These are phyloP conservation scores for Rhynchomys soricoides DNA, from an alignment of 2,113 vertebrate species.

Conservation along the genomic window DNA sequence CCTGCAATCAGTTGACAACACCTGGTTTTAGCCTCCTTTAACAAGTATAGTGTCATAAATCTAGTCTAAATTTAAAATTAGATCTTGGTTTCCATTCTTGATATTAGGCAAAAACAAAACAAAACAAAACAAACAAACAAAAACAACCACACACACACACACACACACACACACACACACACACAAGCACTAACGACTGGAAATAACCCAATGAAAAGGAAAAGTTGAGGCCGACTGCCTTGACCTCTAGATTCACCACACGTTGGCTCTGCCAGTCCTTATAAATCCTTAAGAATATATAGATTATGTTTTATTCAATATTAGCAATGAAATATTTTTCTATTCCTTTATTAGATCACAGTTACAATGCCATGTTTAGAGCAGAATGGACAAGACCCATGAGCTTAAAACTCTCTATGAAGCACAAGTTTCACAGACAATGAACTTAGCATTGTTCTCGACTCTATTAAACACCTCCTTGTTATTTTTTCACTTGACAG, in stretches of 20 bases:
- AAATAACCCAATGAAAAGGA: neutral
- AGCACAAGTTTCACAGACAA: neutral
- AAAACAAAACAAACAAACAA: neutral
- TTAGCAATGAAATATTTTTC: neutral
- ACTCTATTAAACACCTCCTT: neutral
- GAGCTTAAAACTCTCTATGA: slow-evolving; percentile 6
- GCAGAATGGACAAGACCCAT: neutral
- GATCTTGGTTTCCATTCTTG: neutral
- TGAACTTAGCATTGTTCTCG: neutral
- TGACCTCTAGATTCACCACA: neutral
- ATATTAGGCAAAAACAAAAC: neutral
- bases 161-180: too few species aligned
- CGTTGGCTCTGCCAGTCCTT: neutral
- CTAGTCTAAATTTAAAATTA: neutral
- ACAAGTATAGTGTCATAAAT: slow-evolving; percentile 5
- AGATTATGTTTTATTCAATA: neutral
- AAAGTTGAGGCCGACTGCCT: neutral
- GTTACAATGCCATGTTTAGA: neutral
- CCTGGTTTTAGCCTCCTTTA: slow-evolving; percentile 38
- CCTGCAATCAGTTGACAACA: neutral
- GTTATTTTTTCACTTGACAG: neutral
- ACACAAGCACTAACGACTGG: too few species aligned
- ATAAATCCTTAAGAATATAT: neutral
- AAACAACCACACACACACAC: too few species aligned
- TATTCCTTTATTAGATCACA: slow-evolving; percentile 37